A percentile compares a stretch with the other conserved stretches of the same genome.
Conservation (phyloP, 2,797 vertebrate genomes). For the Poeciliopsis gracilis region DNA sequence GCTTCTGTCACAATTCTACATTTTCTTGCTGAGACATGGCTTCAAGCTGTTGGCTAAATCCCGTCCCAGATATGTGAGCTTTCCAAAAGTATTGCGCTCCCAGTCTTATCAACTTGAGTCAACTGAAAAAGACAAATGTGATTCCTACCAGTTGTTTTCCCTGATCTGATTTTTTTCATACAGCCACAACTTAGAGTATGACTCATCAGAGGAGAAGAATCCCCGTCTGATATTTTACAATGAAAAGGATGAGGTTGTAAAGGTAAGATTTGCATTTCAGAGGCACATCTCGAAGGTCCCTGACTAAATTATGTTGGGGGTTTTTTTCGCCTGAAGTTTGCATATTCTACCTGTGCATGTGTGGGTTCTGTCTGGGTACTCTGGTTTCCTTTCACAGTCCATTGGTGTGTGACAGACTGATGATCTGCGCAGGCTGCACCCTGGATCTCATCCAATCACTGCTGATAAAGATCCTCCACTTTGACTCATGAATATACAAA, state of each 20-base stretch:
- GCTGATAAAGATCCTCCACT: background rate
- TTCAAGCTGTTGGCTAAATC: slow-evolving; percentile 26
- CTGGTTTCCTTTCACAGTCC: background rate
- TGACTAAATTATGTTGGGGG: background rate
- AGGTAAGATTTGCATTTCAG: slow-evolving; percentile 70
- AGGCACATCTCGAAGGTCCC: slow-evolving; percentile 22
- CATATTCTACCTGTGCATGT: background rate
- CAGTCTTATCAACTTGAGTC: background rate
- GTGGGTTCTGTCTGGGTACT: background rate
- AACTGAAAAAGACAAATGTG: slow-evolving; percentile 18
- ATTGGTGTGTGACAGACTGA: background rate
- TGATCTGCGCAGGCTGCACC: background rate
- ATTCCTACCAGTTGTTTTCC: slow-evolving; percentile 58
- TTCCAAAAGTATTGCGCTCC: slow-evolving; percentile 20
- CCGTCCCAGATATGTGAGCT: slow-evolving; percentile 36
- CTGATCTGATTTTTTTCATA: slow-evolving; percentile 64
- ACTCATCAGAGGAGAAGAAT: slow-evolving; percentile 81
- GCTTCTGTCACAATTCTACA: slow-evolving; percentile 8
- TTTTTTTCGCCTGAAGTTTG: background rate
- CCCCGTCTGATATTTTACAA: slow-evolving; percentile 84
- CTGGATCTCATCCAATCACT: background rate
- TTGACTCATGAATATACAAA: background rate
- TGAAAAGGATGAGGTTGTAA: slow-evolving; percentile 79
- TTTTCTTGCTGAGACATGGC: slow-evolving; percentile 9
- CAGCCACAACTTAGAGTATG: slow-evolving; percentile 86